Conservation (phyloP, 2,797 vertebrate genomes). For the Margarornis squamiger region DNA sequence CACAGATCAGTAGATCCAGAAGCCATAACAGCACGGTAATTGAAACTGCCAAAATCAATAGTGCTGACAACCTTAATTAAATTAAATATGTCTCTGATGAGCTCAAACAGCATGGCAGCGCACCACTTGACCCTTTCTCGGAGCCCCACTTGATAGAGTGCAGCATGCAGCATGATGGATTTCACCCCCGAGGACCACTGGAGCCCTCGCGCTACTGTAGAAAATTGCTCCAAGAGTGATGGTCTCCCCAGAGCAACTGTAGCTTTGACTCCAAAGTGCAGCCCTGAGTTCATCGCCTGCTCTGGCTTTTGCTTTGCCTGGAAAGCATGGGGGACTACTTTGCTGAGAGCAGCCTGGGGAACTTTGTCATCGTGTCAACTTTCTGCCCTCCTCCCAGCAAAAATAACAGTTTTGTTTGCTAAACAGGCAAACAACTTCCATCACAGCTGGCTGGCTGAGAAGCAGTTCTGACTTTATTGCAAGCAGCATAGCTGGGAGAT, state of each 20-base stretch:
- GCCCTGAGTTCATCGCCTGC: not conserved
- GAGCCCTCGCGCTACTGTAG: constrained; percentile 59
- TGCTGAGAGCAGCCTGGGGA: not conserved
- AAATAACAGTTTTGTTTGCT: constrained; percentile 8
- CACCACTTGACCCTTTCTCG: constrained; percentile 81
- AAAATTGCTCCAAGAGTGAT: constrained; percentile 62
- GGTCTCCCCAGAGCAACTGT: constrained; percentile 15
- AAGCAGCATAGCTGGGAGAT: not conserved
- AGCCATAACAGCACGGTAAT: constrained; percentile 91
- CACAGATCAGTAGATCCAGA: constrained; percentile 98
- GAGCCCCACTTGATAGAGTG: constrained; percentile 72
- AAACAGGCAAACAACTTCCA: not conserved
- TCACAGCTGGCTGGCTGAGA: not conserved
- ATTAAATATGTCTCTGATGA: constrained; percentile 94
- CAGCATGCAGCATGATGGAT: constrained; percentile 77
- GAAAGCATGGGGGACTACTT: not conserved
- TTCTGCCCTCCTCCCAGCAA: not conserved
- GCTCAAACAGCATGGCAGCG: constrained; percentile 76
- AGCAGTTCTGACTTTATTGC: not conserved
- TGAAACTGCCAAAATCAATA: constrained; percentile 99
- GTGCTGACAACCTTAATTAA: constrained; percentile 98
- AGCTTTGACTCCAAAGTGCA: constrained; percentile 39
- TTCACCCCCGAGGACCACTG: constrained; percentile 78
- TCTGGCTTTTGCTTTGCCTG: not conserved
- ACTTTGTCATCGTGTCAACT: not conserved